Percentiles rank a stretch among this genome's conserved stretches.
Evolutionary conservation across 2,888 invertebrate genomes (phyloP).

Genomic region (Liposcelis brunnea): DNA sequence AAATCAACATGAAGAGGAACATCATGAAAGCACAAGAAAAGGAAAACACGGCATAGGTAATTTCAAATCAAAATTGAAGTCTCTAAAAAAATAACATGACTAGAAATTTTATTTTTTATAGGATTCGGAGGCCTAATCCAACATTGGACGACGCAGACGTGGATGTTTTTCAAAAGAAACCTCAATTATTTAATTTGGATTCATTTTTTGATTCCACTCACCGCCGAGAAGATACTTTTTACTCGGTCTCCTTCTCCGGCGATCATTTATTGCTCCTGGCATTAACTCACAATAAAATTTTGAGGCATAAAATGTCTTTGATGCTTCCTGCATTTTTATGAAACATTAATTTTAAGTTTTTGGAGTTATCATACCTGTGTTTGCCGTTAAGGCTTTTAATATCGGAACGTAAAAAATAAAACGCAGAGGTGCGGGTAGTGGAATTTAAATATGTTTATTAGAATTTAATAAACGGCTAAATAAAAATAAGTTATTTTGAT

Average conservation of each 20-base stretch:
- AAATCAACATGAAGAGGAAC: slow-evolving; percentile 22
- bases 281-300: slow-evolving; percentile 63
- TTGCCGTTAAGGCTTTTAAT: too few relatives aligned
- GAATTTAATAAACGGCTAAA: slow-evolving; percentile 29
- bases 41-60: slow-evolving; percentile 6
- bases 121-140: slow-evolving; percentile 7
- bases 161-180: slow-evolving; percentile 18
- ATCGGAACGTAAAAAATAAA: too few relatives aligned
- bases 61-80: too few relatives aligned
- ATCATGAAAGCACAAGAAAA: too few relatives aligned
- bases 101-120: neutral
- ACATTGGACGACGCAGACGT: too few relatives aligned
- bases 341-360: slow-evolving; percentile 38
- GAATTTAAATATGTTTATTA: neutral
- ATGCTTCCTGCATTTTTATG: slow-evolving; percentile 64
- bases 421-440: too few relatives aligned
- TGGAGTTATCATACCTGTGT: neutral
- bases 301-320: slow-evolving; percentile 82
- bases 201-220: slow-evolving; percentile 51
- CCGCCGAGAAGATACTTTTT: slow-evolving; percentile 80
- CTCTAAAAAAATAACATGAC: too few relatives aligned
- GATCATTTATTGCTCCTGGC: slow-evolving; percentile 80
- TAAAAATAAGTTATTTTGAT: slow-evolving; percentile 55
- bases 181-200: slow-evolving; percentile 28
- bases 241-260: slow-evolving; percentile 77